These are phyloP conservation scores for Dicyrtomina minuta DNA, from an alignment of 2,888 invertebrate genomes.

Conservation along the genomic window DNA sequence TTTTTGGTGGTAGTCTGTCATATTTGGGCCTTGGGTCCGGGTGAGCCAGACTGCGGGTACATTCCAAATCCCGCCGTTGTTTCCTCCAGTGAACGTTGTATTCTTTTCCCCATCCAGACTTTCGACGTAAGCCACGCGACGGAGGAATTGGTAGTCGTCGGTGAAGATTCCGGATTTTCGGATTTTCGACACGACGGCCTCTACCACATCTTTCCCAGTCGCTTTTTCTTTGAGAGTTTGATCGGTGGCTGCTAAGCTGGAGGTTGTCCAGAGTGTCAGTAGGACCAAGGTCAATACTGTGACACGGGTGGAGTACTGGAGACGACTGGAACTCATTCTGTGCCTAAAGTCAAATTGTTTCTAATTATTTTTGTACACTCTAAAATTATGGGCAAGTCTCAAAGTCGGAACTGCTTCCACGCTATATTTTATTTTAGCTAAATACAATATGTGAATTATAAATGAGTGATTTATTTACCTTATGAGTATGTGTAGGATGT, in stretches of 20 bases:
- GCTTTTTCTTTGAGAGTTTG: constrained; percentile 17
- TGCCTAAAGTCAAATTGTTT: too few relatives aligned
- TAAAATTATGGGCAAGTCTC: too few relatives aligned
- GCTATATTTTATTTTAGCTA: too few relatives aligned
- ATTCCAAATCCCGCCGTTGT: constrained; percentile 30
- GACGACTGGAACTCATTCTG: too few relatives aligned
- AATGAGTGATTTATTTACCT: too few relatives aligned
- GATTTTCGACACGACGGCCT: constrained; percentile 30
- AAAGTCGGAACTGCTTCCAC: too few relatives aligned
- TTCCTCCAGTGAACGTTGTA: not conserved
- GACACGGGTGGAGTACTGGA: too few relatives aligned
- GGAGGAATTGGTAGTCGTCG: constrained; percentile 25
- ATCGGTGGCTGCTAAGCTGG: constrained; percentile 3
- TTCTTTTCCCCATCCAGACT: constrained; percentile 13
- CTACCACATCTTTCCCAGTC: constrained; percentile 35
- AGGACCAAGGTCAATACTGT: too few relatives aligned
- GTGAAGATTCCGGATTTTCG: not conserved
- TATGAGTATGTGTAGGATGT: too few relatives aligned
- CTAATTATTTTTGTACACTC: too few relatives aligned
- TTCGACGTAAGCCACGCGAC: constrained; percentile 30
- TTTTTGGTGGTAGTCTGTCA: constrained; percentile 1
- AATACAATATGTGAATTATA: too few relatives aligned
- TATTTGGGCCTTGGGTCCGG: not conserved
- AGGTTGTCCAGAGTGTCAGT: too few relatives aligned
- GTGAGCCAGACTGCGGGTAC: not conserved